phyloP scores from a whole-genome alignment of 2,888 invertebrate species.

The Geotrupes spiniger region DNA sequence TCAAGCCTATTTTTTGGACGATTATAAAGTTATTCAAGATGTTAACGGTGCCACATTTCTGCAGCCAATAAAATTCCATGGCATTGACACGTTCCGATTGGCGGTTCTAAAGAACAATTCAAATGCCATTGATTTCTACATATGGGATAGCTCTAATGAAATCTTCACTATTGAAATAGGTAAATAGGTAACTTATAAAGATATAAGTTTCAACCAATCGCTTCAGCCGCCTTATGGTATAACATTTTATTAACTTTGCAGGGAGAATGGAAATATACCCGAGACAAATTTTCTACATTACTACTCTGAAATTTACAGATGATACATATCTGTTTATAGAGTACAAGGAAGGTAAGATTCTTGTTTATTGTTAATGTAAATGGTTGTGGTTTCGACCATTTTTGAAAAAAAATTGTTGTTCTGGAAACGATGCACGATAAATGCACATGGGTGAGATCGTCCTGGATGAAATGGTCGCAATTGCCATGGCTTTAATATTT shows the following conservation, averaged over 20 bases:
- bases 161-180: not conserved
- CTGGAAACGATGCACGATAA: not conserved
- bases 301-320: not conserved
- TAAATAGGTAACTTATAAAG: too few relatives aligned
- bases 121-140: not conserved
- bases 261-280: not conserved
- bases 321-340: not conserved
- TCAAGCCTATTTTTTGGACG: slow-evolving; percentile 38
- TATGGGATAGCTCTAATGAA: not conserved
- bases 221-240: too few relatives aligned
- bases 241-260: not conserved
- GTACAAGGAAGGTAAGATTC: not conserved
- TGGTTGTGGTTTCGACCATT: too few relatives aligned
- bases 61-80: not conserved
- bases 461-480: too few relatives aligned
- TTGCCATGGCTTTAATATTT: too few relatives aligned
- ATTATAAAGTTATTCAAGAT: slow-evolving; percentile 34
- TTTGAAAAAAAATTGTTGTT: too few relatives aligned
- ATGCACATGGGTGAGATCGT: too few relatives aligned
- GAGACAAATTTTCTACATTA: not conserved
- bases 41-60: slow-evolving; percentile 17
- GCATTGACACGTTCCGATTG: not conserved
- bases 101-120: not conserved
- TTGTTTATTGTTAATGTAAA: too few relatives aligned
- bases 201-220: too few relatives aligned